Evolutionary conservation across 2,888 invertebrate genomes (phyloP), one percentile per base, ranked within the genome.

Genomic region (Dryocosmus kuriphilus): DNA sequence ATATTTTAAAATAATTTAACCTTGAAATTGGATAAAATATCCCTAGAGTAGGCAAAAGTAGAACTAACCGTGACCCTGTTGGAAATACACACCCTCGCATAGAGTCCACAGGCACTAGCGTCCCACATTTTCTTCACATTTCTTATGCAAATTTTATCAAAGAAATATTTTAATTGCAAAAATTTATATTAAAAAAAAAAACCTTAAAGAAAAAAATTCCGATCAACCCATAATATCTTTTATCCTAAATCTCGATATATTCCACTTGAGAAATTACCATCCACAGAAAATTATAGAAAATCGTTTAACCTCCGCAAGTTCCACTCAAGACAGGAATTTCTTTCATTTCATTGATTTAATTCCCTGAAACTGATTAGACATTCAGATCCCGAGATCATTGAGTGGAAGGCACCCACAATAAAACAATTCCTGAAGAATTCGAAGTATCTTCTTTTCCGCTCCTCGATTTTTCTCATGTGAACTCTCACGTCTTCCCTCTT

Each of bases 341-440:
- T 41, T 24, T 41, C 6, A 55, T 55, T 55, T 55, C 51, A n/a
- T 51, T n/a, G 7, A 51, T 51, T 51, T 63, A 24, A 65, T 24
- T 65, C 22, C 11, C 14, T 35, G 22, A 38, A n/a, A 22, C 30
- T 63, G 35, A 63, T 63, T 24, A 22, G 38, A 30, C 2, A n/a
- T 27, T 80, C 63, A 85, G 32, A 82, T 74, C 5, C 76, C 79
- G 30, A 80, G 73, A 75, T 82, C 77, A 61, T 65, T 81, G 0
- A 86, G 83, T 5, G 88, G 87, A 27, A 86, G 76, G 61, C 90
- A 90, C 51, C 88, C 85, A 81, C 89, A 90, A 67, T 89, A 83
- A 65, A 90, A 89, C 16, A 89, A 62, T 22, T 87, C 84, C 78
- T 86, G 87, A 2, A 90, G 82, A 19, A 84, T 73, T 27, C 81